These are phyloP conservation scores for Holothuria leucospilota DNA, from an alignment of 53 echinoderm and acorn worm species.

Conservation along the genomic window DNA sequence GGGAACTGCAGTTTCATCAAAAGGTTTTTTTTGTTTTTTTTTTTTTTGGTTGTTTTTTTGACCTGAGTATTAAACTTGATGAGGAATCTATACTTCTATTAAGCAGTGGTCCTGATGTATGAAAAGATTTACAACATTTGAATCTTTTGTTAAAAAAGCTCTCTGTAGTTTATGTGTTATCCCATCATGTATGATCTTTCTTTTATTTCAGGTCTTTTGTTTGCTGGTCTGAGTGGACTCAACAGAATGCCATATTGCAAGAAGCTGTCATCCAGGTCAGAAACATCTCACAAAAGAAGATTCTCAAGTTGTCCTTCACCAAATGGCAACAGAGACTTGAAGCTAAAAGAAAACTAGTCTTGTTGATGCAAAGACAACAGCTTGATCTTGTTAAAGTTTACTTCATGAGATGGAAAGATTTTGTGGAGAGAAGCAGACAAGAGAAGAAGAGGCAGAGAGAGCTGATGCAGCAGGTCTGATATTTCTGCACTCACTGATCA, in stretches of 20 bases:
- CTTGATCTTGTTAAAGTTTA: neutral
- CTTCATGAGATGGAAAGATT: constrained; percentile 20
- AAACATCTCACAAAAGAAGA: neutral
- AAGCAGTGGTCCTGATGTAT: no score
- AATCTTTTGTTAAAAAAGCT: no score
- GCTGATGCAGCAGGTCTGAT: constrained; percentile 6
- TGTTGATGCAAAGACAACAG: neutral
- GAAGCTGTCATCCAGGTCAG: neutral
- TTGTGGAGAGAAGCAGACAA: neutral
- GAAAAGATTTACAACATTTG: no score
- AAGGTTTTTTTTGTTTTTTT: no score
- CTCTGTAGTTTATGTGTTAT: no score
- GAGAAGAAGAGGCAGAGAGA: neutral
- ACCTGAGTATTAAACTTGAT: no score
- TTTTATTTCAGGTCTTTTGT: neutral
- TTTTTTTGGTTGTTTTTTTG: no score
- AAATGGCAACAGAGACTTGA: neutral
- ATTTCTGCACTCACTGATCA: no score
- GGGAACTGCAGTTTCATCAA: no score
- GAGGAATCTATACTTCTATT: no score
- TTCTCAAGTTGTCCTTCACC: neutral
- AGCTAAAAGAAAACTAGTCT: neutral
- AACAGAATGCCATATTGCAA: neutral
- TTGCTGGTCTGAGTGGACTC: neutral
- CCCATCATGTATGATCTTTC: no score